Evolutionary conservation across 2,888 invertebrate species (phyloP), one percentile per base, ranked within the genome.

Genomic region (Lepidocyrtinus sp.): DNA sequence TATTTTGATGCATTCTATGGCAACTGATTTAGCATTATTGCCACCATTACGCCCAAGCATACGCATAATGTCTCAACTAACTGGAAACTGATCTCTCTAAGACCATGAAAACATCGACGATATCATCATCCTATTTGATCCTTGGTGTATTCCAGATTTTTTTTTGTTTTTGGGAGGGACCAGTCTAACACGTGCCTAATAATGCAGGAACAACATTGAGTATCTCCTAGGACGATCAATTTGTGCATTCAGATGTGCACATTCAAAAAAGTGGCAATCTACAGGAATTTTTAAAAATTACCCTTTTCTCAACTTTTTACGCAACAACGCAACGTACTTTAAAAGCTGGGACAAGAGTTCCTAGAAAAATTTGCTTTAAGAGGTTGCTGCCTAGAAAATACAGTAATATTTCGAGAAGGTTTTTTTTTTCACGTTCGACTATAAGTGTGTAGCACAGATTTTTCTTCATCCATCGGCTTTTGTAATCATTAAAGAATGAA

Each of bases 71-170:
- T 50, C 15, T 50, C 36, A 36, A 36, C 36, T 36, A 12, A 36
- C 5, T 50, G 50, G 17, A 17, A 15, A 50, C n/a, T 50, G 12
- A 50, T 50, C 50, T 50, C 5, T 36, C 36, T 50, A 50, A 50
- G 50, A 50, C 50, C 50, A 50, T 17, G 12, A 17, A 17, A 61
- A 61, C 63, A 63, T 22, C 63, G 5, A 25, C 63, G 22, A 15
- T 17, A 67, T 80, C 75, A 80, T 80, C 75, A 80, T 75, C 69
- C 80, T 64, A 65, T 70, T 80, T 80, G 80, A 75, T 80, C 75
- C 75, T 71, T 45, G n/a, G 17, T 50, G 12, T 50, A n/a, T 50
- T 50, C 15, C 50, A 2, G 2, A n/a, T 50, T 12, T 2, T 12
- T 12, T n/a, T 50, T 12, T 50, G 15, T 5, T 12, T 36, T 50